These are phyloP conservation scores for Venturia canescens DNA, from an alignment of 1,140 invertebrate species.

Conservation along the genomic window DNA sequence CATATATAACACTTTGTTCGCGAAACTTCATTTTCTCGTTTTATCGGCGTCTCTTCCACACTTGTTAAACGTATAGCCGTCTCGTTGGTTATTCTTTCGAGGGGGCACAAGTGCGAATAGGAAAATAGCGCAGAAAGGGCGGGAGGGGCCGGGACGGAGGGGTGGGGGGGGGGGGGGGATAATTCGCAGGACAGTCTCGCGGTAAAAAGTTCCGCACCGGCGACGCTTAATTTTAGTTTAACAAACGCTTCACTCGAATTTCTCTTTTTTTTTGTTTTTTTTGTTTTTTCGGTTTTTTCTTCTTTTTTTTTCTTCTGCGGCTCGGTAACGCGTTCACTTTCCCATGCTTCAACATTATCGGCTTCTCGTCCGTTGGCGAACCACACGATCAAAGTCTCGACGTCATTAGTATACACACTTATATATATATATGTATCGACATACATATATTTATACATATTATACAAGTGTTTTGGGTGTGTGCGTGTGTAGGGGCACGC, in stretches of 20 bases:
- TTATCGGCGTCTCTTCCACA: not conserved
- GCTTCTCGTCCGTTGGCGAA: slow-evolving; percentile 17
- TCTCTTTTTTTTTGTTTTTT: not conserved
- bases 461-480: no score
- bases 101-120: not conserved
- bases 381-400: slow-evolving; percentile 9
- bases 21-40: slow-evolving; percentile 16
- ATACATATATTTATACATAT: not conserved
- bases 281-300: not conserved
- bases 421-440: not conserved
- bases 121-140: not conserved
- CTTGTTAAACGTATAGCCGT: not conserved
- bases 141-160: not conserved
- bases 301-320: not conserved
- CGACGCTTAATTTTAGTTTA: not conserved
- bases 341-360: slow-evolving; percentile 1
- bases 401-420: not conserved
- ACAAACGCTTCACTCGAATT: not conserved
- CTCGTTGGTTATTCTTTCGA: not conserved
- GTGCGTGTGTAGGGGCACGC: no score
- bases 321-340: slow-evolving; percentile 21
- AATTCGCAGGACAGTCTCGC: not conserved
- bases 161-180: not conserved
- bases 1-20: no score
- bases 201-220: slow-evolving; percentile 8